Evolutionary conservation across 2,113 vertebrate species (phyloP).

Genomic region (Python bivittatus): DNA sequence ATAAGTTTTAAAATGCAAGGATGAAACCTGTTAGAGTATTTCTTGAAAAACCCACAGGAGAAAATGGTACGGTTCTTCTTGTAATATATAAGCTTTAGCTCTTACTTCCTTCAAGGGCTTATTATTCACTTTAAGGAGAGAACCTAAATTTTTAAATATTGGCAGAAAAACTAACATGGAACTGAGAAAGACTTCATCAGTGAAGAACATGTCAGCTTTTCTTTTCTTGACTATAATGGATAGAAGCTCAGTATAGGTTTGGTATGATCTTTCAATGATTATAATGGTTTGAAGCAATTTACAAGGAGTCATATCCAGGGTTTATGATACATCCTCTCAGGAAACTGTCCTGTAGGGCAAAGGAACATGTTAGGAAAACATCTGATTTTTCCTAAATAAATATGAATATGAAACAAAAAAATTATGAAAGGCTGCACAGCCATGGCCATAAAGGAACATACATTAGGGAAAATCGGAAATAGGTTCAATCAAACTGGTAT

Average conservation of each 20-base stretch:
- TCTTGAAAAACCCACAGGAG: not conserved
- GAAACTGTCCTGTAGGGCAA: not conserved
- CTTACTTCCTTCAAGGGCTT: not conserved
- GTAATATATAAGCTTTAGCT: not conserved
- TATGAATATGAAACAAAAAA: not conserved
- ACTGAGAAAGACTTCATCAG: not conserved
- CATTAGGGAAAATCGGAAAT: not conserved
- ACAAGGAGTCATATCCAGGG: not conserved
- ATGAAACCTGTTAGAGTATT: not conserved
- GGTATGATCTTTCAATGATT: not conserved
- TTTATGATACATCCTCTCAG: not conserved
- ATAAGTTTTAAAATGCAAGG: constrained; percentile 2
- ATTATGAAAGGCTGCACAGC: not conserved
- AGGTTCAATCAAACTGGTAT: not conserved
- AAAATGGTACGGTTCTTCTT: not conserved
- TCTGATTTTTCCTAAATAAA: not conserved
- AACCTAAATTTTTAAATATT: not conserved
- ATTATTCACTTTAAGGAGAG: not conserved
- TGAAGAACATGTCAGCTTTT: not conserved
- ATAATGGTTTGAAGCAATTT: not conserved
- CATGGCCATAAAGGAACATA: not conserved
- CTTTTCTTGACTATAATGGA: not conserved
- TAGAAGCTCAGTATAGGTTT: not conserved
- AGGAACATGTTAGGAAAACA: not conserved
- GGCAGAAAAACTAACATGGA: not conserved